A percentile compares a stretch with the other conserved stretches of the same genome.
Conservation (phyloP, 2,888 invertebrate species). For the Meteorus colon region DNA sequence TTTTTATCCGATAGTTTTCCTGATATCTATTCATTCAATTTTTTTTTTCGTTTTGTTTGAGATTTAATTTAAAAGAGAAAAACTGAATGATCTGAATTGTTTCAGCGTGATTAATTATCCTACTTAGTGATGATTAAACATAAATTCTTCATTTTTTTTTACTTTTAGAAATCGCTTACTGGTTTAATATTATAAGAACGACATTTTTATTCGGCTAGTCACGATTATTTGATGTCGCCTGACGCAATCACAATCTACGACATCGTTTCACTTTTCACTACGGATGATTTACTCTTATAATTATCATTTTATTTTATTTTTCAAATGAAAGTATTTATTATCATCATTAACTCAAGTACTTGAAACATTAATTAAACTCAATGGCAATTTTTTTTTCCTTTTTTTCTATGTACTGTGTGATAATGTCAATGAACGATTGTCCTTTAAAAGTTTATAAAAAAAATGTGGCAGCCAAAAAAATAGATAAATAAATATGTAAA, state of each 20-base stretch:
- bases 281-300: not conserved
- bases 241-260: slow-evolving; percentile 27
- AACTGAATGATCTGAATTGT: not conserved
- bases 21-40: no score
- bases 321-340: no score
- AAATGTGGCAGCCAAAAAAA: not conserved
- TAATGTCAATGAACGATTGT: not conserved
- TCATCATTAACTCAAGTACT: no score
- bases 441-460: not conserved
- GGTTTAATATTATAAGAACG: slow-evolving; percentile 11
- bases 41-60: no score
- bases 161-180: slow-evolving; percentile 19
- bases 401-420: not conserved
- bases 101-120: not conserved
- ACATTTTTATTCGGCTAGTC: slow-evolving; percentile 26
- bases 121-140: not conserved
- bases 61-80: not conserved
- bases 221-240: slow-evolving; percentile 24
- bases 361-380: no score
- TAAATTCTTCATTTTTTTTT: not conserved
- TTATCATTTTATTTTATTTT: not conserved
- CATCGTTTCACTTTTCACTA: slow-evolving; percentile 29
- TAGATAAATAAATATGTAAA: not conserved
- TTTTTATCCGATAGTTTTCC: no score
- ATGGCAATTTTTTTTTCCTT: not conserved